Evolutionary conservation across 2,797 vertebrate genomes (phyloP).

Genomic region (Falco peregrinus): DNA sequence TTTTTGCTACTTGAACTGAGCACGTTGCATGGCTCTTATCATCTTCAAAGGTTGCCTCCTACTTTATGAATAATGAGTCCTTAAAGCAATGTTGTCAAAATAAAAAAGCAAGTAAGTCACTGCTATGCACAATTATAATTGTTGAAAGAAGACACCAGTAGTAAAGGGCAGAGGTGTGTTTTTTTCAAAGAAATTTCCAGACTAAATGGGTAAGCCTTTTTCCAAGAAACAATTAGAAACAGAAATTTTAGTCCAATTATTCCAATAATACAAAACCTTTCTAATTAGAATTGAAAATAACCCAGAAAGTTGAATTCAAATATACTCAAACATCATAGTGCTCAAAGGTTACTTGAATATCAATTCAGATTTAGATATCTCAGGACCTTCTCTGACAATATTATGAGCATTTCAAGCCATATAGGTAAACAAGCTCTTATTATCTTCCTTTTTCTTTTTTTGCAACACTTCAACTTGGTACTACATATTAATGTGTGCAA

Average conservation of each 20-base stretch:
- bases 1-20: constrained; percentile 42
- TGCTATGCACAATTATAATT: background rate
- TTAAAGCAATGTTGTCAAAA: constrained; percentile 58
- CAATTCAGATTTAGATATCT: background rate
- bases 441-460: background rate
- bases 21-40: background rate
- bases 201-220: background rate
- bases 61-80: constrained; percentile 45
- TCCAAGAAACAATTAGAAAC: background rate
- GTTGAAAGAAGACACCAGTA: background rate
- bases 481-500: background rate
- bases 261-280: background rate
- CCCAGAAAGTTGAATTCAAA: background rate
- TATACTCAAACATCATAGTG: background rate
- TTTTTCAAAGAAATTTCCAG: background rate
- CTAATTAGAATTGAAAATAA: background rate
- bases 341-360: background rate
- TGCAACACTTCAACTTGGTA: background rate
- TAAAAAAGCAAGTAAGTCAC: constrained; percentile 11
- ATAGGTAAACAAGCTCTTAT: background rate
- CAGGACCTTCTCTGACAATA: background rate
- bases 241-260: background rate
- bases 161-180: background rate
- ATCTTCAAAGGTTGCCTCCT: constrained; percentile 59
- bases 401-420: background rate